A percentile compares a stretch with the other conserved stretches of the same genome.
Conservation (phyloP, 2,888 invertebrate genomes). For the Cephus pygmeus region DNA sequence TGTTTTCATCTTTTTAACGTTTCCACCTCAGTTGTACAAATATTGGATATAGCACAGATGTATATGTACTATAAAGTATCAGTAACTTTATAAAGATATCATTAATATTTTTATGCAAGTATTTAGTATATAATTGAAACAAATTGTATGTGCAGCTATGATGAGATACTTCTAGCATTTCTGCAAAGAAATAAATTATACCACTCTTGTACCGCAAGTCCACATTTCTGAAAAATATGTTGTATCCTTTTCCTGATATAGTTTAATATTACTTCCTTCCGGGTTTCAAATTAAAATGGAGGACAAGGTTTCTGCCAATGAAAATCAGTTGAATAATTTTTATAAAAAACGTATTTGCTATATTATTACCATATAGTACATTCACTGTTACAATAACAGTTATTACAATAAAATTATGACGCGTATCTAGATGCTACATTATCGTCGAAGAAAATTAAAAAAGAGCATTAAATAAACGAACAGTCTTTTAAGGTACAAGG, state of each 20-base stretch:
- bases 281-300: not conserved
- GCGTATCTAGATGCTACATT: constrained; percentile 19
- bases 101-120: not conserved
- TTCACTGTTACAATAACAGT: constrained; percentile 34
- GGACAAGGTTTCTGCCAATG: not conserved
- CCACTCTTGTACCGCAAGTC: not conserved
- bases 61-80: not conserved
- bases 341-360: constrained; percentile 39
- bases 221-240: not conserved
- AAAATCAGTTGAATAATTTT: constrained; percentile 12
- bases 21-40: not conserved
- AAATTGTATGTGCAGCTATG: not conserved
- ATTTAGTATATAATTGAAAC: not conserved
- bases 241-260: no score
- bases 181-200: not conserved
- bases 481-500: constrained; percentile 42
- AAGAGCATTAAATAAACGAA: constrained; percentile 37
- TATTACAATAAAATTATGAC: constrained; percentile 27
- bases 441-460: constrained; percentile 18
- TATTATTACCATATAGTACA: constrained; percentile 44
- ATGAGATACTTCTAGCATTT: not conserved
- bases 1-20: not conserved
- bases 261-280: not conserved
- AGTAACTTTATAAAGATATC: not conserved
- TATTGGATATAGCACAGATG: not conserved